phyloP scores from a whole-genome alignment of 2,888 invertebrate species.

The Drosophila mimica region DNA sequence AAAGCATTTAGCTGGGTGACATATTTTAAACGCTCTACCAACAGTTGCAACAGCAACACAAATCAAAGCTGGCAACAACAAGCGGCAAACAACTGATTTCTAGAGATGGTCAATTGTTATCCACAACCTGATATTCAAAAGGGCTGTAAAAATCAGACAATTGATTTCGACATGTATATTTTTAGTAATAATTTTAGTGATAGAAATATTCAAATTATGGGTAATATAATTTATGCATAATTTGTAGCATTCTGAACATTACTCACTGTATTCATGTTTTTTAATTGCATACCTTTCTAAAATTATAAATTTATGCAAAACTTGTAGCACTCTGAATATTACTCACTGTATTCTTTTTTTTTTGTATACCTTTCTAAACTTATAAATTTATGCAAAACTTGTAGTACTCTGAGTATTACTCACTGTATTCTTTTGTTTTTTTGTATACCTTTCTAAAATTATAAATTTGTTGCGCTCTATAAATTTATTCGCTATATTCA shows the following conservation, averaged over 20 bases:
- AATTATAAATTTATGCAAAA: too few species aligned
- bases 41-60: constrained; percentile 73
- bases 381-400: not conserved
- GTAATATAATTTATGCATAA: not conserved
- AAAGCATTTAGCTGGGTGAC: constrained; percentile 78
- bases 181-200: accelerated
- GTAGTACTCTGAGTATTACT: not conserved
- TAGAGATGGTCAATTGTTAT: constrained; percentile 29
- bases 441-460: not conserved
- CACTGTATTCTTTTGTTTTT: not conserved
- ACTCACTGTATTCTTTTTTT: not conserved
- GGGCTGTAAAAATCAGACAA: not conserved
- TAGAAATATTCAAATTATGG: not conserved
- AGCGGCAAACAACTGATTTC: constrained; percentile 30
- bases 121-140: not conserved
- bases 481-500: not conserved
- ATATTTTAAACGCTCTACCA: constrained; percentile 77
- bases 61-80: constrained; percentile 60
- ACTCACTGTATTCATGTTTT: too few species aligned
- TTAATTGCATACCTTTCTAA: not conserved
- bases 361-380: not conserved
- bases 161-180: not conserved
- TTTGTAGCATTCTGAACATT: not conserved
- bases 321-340: not conserved
- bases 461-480: not conserved